These are phyloP conservation scores for Seriola quinqueradiata DNA, from an alignment of 2,113 vertebrate species.

Conservation along the genomic window DNA sequence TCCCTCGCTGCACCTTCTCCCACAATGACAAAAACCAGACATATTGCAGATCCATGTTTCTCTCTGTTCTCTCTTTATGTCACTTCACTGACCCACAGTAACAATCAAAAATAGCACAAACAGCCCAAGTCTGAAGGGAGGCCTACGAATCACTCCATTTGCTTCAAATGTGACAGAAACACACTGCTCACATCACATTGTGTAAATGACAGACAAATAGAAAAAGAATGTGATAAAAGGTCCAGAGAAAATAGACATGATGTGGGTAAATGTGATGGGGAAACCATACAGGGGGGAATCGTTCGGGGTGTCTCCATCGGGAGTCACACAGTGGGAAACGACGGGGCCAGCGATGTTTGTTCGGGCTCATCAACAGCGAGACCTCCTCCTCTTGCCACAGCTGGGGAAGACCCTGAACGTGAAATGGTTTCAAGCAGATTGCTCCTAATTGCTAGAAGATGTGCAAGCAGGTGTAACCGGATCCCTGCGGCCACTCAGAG, in stretches of 20 bases:
- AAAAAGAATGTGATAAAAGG: constrained; percentile 8
- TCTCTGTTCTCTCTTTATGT: constrained; percentile 21
- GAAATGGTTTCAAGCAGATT: constrained; percentile 93
- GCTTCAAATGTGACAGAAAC: constrained; percentile 3
- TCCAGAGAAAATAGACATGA: constrained; percentile 9
- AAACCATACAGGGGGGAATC: constrained; percentile 13
- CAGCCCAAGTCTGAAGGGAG: background rate
- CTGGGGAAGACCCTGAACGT: constrained; percentile 91
- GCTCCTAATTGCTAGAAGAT: constrained; percentile 96
- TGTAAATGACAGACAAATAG: constrained; percentile 16
- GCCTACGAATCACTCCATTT: background rate
- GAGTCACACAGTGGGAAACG: constrained; percentile 41
- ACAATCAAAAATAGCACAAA: constrained; percentile 10
- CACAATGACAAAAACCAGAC: constrained; percentile 21
- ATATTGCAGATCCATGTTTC: constrained; percentile 16
- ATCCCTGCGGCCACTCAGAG: constrained; percentile 87
- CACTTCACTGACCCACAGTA: constrained; percentile 30
- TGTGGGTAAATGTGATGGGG: constrained; percentile 12
- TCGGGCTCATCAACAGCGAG: constrained; percentile 57
- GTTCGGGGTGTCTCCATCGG: constrained; percentile 26
- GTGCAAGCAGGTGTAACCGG: constrained; percentile 94
- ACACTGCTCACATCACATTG: constrained; percentile 10
- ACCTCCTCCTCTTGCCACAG: constrained; percentile 83
- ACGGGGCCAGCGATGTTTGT: constrained; percentile 50
- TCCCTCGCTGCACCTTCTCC: constrained; percentile 54